Evolutionary conservation across 2,888 invertebrate genomes (phyloP), one percentile per base, ranked within the genome.

Genomic region (Spodoptera exigua): DNA sequence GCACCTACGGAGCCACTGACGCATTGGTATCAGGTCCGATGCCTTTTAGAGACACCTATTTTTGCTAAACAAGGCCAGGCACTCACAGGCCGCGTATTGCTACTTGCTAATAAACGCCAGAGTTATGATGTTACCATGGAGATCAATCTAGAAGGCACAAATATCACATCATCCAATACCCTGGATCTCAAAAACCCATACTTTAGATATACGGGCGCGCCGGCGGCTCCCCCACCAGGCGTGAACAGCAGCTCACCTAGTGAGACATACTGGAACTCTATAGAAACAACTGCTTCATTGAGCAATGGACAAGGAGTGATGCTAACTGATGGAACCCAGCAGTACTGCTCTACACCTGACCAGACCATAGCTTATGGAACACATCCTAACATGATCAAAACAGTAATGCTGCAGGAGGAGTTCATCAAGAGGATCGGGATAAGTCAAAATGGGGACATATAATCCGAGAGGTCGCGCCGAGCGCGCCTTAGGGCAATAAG

Each of bases 1-100:
- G 97, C 99, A 0, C 99, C 99, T 0, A 99, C 99, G 2, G 99
- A 99, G 88, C 99, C 99, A 0, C 94, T 99, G 16, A 99, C 99
- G 27, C 99, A 99, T 90, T 99, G 99, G 99, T 99, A 99, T 91
- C 99, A 99, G 94, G 99, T 99, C 2, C 96, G 99, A 32, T 99
- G 99, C 89, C 95, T 99, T 66, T 91, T 99, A 54, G 98, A 98
- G 86, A 97, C 97, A 76, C 99, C 99, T 1, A 96, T 99, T 45
- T 97, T 99, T 84, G 98, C 98, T 17, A 98, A 99, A 91, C 97
- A 98, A 88, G 99, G 99, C 1, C 99, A 99, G 87, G 95, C 96
- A 9, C 93, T 99, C 53, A 97, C 97, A 0, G 99, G 99, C 0
- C 95, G 97, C 79, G 98, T 99, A 34, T 89, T 98, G 59, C 95